phyloP scores from a whole-genome alignment of 2,797 vertebrate genomes.

The Echeneis naucrates region DNA sequence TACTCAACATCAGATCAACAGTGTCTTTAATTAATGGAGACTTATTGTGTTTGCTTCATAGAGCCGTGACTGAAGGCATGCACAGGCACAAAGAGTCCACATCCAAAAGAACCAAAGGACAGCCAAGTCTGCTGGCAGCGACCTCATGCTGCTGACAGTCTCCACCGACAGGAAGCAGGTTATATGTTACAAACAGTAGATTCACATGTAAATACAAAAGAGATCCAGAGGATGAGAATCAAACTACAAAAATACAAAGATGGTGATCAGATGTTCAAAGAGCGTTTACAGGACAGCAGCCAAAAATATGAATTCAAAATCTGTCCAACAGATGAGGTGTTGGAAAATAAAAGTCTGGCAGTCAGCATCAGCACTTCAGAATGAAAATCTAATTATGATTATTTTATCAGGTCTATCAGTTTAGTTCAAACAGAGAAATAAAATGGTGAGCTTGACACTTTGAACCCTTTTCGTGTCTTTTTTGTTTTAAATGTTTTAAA shows the following conservation, averaged over 20 bases:
- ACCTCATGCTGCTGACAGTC: slow-evolving; percentile 55
- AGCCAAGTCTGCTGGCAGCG: slow-evolving; percentile 20
- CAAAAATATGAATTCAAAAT: background rate
- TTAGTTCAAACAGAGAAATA: no score
- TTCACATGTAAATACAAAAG: slow-evolving; percentile 59
- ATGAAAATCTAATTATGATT: no score
- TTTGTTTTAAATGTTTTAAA: no score
- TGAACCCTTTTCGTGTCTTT: no score
- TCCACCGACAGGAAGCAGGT: slow-evolving; percentile 40
- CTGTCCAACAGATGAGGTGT: no score
- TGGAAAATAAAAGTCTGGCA: background rate
- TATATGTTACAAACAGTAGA: slow-evolving; percentile 44
- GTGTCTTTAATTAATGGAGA: slow-evolving; percentile 50
- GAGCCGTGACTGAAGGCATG: slow-evolving; percentile 67
- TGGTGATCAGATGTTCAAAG: slow-evolving; percentile 37
- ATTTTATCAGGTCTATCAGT: no score
- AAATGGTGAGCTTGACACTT: no score
- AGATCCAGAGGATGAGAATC: slow-evolving; percentile 38
- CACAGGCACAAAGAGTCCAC: slow-evolving; percentile 65
- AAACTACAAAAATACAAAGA: slow-evolving; percentile 70
- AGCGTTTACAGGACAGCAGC: slow-evolving; percentile 23
- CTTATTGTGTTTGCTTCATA: slow-evolving; percentile 42
- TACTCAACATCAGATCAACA: slow-evolving; percentile 44
- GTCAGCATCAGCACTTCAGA: no score
- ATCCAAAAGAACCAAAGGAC: slow-evolving; percentile 35